phyloP scores from a whole-genome alignment of 2,113 vertebrate species.

The Grammomys dolichurus region DNA sequence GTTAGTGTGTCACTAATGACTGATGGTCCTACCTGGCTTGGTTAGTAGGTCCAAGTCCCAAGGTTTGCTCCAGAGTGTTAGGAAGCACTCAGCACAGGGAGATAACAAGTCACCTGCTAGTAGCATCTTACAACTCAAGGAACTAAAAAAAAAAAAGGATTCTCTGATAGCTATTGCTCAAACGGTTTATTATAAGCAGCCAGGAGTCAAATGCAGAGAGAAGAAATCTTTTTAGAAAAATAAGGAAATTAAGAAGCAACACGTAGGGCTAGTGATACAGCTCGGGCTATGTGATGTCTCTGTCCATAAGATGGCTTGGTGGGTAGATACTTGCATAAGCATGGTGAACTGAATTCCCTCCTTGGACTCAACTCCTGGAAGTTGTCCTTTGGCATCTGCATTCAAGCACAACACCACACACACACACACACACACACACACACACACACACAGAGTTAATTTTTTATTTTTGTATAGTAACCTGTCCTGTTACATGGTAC shows the following conservation, averaged over 20 bases:
- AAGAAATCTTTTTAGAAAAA: not conserved
- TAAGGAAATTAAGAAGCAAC: not conserved
- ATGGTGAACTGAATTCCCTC: not conserved
- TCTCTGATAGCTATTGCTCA: not conserved
- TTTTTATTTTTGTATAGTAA: not conserved
- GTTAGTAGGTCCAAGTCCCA: not conserved
- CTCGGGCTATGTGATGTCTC: no score
- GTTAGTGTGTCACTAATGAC: not conserved
- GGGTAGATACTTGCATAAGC: not conserved
- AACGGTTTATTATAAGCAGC: not conserved
- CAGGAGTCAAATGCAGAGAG: not conserved
- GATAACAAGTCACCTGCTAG: not conserved
- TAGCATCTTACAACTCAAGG: not conserved
- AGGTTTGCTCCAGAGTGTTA: conserved; percentile 49
- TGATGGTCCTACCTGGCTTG: not conserved
- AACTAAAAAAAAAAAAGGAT: not conserved
- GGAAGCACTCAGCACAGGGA: not conserved
- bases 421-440: not conserved
- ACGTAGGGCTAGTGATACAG: not conserved
- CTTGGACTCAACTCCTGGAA: not conserved
- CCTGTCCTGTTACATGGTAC: no score
- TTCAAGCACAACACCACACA: not conserved
- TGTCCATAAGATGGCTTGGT: not conserved
- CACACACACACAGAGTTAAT: not conserved
- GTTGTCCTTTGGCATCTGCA: not conserved